Base-by-base conservation (phyloP, 2,797 vertebrate species). In the Florisuga fusca region DNA sequence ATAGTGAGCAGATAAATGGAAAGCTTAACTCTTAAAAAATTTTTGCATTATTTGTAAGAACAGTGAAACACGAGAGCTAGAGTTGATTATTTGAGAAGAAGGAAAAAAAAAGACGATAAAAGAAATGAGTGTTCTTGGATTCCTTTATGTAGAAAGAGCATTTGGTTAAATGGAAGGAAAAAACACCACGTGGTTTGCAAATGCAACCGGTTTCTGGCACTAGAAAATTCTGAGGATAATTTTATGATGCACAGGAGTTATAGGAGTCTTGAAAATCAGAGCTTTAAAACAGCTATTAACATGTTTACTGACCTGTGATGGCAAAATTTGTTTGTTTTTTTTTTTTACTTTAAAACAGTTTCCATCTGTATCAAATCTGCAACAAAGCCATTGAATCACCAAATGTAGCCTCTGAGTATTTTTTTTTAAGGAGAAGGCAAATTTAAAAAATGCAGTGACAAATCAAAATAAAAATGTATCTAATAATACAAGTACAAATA, bases 401-500 rank as follows among this genome's bases (percentile, higher is more conserved):
- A 90, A 95, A 63, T 33, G 15, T 45, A 92, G 85, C 45, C 25
- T 78, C n/a, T 84, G 92, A 90, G 15, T 95, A 21, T 87, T 93
- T 54, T 36, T 36, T 95, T 81, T 93, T 74, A 89, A 94, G 68
- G 64, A 90, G 74, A 87, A 95, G 77, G n/a, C 86, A 53, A 41
- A 64, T 88, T 93, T 95, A 66, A 96, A 97, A 95, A 96, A 85
- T 73, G 38, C 71, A 82, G 46, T 97, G 95, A 95, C 69, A 97
- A 96, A 97, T 97, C 95, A 95, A 87, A 96, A 95, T 91, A 84
- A 95, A 97, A 95, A 94, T 95, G 45, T 87, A 69, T 87, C 72
- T 85, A 85, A 97, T 96, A 97, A 95, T 97, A 89, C 79, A 92
- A 93, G 90, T 96, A 97, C 95, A 97, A 97, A 96, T 97, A 96